Conservation (phyloP, 2,113 vertebrate species). For the Mus spicilegus region DNA sequence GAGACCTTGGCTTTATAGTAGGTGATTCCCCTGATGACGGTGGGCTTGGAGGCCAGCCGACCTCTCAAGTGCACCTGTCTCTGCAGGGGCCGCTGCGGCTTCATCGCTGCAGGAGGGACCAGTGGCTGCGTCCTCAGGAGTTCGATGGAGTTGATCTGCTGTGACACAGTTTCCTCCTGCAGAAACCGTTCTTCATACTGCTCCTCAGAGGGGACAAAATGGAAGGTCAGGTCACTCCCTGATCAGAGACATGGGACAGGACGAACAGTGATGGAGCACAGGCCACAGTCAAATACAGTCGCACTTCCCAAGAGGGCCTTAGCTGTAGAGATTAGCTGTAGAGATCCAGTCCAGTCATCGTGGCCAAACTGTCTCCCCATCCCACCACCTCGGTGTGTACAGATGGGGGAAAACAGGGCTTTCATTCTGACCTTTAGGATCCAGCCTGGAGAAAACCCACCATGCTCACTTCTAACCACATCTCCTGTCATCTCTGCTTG, state of each 20-base stretch:
- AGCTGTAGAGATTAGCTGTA: neutral
- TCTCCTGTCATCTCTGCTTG: neutral
- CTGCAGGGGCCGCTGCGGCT: slow-evolving; percentile 80
- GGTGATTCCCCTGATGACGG: slow-evolving; percentile 94
- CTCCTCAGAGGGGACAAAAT: slow-evolving; percentile 80
- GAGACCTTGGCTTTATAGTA: slow-evolving; percentile 95
- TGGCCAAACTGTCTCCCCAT: too few relatives aligned
- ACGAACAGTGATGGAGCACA: too few relatives aligned
- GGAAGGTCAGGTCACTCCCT: neutral
- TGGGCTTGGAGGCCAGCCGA: slow-evolving; percentile 87
- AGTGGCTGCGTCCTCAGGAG: slow-evolving; percentile 78
- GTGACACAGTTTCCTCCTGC: slow-evolving; percentile 85
- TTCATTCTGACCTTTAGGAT: slow-evolving; percentile 49
- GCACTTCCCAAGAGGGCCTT: too few relatives aligned
- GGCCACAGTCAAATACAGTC: neutral
- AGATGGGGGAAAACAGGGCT: neutral
- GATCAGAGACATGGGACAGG: neutral
- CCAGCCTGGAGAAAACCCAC: neutral
- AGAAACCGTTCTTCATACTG: slow-evolving; percentile 91
- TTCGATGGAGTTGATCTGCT: slow-evolving; percentile 84
- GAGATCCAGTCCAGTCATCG: neutral
- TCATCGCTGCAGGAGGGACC: slow-evolving; percentile 64
- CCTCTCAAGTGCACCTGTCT: slow-evolving; percentile 82
- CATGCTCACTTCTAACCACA: neutral
- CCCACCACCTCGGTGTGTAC: neutral